Percentiles rank a stretch among this genome's conserved stretches.
Evolutionary conservation across 1,140 invertebrate genomes (phyloP).

Genomic region (Pentalonia nigronervosa): DNA sequence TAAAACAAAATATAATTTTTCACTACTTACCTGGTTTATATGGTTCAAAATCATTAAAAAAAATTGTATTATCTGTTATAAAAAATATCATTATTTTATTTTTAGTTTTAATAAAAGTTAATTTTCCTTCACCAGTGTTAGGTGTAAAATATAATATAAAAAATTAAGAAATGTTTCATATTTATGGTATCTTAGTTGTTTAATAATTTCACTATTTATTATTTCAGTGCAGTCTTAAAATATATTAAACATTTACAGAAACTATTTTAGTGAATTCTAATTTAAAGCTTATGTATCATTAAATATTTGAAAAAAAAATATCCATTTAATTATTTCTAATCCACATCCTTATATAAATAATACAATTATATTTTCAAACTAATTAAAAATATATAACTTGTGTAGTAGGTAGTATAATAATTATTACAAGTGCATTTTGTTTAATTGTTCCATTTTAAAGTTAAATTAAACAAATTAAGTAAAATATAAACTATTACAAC

Average conservation of each 20-base stretch:
- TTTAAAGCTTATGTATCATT: constrained; percentile 34
- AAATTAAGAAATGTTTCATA: neutral
- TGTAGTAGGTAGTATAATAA: neutral
- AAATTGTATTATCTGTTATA: neutral
- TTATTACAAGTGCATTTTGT: neutral
- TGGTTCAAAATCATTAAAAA: constrained; percentile 9
- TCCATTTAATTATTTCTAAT: neutral
- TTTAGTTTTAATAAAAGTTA: constrained; percentile 34
- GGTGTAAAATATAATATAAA: neutral
- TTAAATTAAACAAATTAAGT: neutral
- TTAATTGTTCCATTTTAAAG: neutral
- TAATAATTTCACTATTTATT: neutral
- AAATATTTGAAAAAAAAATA: constrained; percentile 6
- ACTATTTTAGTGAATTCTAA: neutral
- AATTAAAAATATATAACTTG: neutral
- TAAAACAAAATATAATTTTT: neutral
- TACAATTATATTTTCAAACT: neutral
- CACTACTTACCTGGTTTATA: neutral
- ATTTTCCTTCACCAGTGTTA: constrained; percentile 13
- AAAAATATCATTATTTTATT: constrained; percentile 12
- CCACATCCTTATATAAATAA: neutral
- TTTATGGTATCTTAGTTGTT: neutral
- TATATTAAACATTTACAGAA: neutral
- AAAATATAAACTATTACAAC: neutral
- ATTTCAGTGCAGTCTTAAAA: neutral